A percentile compares a stretch with the other conserved stretches of the same genome.
Evolutionary conservation across 53 echinoderm and acorn worm genomes (phyloP).

Genomic region (Paracentrotus lividus): DNA sequence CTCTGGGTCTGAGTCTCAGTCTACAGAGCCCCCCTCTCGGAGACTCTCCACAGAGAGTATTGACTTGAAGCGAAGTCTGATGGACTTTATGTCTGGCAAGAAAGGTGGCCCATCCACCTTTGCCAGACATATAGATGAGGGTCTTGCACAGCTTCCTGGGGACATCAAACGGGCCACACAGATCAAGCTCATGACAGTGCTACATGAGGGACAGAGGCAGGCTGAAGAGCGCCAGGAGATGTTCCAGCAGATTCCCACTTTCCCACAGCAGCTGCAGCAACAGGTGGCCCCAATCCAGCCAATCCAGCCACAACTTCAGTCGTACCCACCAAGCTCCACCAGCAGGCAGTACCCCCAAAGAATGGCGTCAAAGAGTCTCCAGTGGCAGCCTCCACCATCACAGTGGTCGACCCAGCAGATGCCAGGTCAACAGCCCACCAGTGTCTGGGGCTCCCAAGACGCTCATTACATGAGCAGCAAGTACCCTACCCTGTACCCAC

Average conservation of each 20-base stretch:
- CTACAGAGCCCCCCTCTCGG: not conserved
- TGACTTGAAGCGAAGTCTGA: no score
- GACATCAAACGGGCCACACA: no score
- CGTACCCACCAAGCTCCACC: no score
- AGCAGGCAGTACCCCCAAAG: slow-evolving; percentile 33
- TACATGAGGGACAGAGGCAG: no score
- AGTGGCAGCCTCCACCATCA: no score
- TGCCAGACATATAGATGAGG: no score
- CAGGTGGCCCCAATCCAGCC: slow-evolving; percentile 43
- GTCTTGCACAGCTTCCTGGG: no score
- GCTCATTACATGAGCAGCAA: not conserved
- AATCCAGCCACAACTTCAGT: no score
- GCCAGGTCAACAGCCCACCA: slow-evolving; percentile 43
- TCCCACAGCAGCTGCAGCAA: slow-evolving; percentile 62
- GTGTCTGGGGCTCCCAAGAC: slow-evolving; percentile 65
- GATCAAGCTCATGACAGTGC: no score
- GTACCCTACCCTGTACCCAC: not conserved
- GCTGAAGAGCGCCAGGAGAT: slow-evolving; percentile 39
- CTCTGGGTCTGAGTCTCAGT: not conserved
- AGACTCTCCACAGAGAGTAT: slow-evolving; percentile 1
- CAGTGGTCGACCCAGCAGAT: no score
- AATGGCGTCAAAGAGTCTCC: slow-evolving; percentile 34
- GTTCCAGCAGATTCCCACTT: slow-evolving; percentile 36
- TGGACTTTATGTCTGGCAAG: no score
- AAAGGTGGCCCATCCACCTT: no score